Evolutionary conservation across 2,113 vertebrate genomes (phyloP), one percentile per base, ranked within the genome.

Genomic region (Passer domesticus): DNA sequence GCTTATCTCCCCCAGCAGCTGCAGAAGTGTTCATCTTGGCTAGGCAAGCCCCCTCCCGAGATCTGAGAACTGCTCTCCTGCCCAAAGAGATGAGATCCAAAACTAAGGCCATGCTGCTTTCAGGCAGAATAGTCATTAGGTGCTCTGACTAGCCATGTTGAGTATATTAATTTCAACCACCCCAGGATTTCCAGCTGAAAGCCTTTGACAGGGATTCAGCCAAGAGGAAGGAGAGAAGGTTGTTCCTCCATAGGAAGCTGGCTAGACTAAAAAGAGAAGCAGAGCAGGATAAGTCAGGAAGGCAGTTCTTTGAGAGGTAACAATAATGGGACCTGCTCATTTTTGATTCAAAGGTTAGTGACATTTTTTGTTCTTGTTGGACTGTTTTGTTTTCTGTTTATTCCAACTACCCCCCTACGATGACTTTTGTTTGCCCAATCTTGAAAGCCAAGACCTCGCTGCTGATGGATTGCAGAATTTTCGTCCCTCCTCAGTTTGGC

Each of bases 1-100:
- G 68, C 88, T 92, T 88, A 95, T 94, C 95, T 87, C 41, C 55
- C 78, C 88, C 27, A 37, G 78, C 94, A 80, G 90, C 81, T 96
- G 86, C 83, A 78, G 1, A 79, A 94, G 66, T 41, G 83, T 53
- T 93, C 82, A 0, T 59, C 85, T 92, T 94, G 80, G 92, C 91
- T 28, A 30, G 53, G 59, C 74, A 63, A 74, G 49, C 24, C 64
- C 67, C 56, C 88, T 85, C 84, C 24, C 4, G 83, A 81, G 56
- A 87, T 68, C 60, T 58, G 30, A 92, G 79, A 44, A 44, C 33
- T 2, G 8, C 59, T 91, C 63, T 35, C 59, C 80, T 88, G 76
- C 78, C 64, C 92, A 31, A 47, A 63, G 14, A 70, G 55, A 87
- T 6, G 28, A 77, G 80, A 91, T 62, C 30, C 53, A 92, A 95